Evolutionary conservation across 64 coral and sea anemone species (phyloP), one percentile per base, ranked within the genome.

Genomic region (Trachythela sp.): DNA sequence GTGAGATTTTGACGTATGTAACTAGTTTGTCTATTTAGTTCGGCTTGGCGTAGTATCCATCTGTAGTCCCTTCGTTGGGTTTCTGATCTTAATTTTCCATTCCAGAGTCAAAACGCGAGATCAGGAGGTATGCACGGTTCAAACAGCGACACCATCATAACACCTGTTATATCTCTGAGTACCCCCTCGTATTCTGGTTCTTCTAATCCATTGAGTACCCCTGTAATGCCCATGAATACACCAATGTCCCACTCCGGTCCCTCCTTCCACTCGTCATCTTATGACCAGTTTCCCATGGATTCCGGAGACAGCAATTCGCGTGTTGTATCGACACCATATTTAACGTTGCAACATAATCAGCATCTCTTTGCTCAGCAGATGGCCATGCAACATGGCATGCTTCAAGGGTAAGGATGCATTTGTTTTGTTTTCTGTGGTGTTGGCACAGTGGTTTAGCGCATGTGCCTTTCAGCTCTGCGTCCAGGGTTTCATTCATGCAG

Each of bases 301-400:
- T 35, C 33, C 10, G 33, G 75, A 0, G 75, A 80, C 31, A 20
- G 31, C 3, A 80, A 80, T 35, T 80, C 75, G 9, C 56, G 56
- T 64, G 30, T 80, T 22, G 33, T 39, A 15, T 80, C 75, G 37
- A 39, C 75, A 15, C 75, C 75, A 13, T 80, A 80, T 39, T 39
- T 80, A 9, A 80, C 75, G 4, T 38, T 80, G 75, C 75, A 80
- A 37, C 75, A 80, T 29, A 80, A 80, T 80, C 75, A 80, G 9
- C 75, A 80, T 38, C 75, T 80, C 15, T 80, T 80, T 37, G 75
- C 75, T 22, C 75, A 80, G 37, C 75, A 80, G 30, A 35, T 35
- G 37, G 75, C 75, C 31, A 80, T 80, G 75, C 75, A 80, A 80
- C 42, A 45, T 45, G 30, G 37, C 75, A 80, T 80, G 75, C 75